These are phyloP conservation scores for Octomys mimax DNA, from an alignment of 2,797 vertebrate genomes.

Conservation along the genomic window DNA sequence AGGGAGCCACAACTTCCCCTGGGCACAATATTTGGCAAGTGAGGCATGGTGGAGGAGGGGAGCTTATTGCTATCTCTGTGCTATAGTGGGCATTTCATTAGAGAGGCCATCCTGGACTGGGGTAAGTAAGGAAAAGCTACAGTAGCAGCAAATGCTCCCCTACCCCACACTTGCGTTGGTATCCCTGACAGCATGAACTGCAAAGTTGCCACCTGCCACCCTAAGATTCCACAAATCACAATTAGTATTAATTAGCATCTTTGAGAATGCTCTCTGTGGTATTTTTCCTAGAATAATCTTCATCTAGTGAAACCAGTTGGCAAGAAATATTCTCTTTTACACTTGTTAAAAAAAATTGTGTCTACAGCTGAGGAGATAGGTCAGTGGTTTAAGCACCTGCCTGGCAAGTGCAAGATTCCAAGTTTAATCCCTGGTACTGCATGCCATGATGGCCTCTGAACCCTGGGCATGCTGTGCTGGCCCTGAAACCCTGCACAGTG, in stretches of 20 bases:
- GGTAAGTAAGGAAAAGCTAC: background rate
- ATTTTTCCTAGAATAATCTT: slow-evolving; percentile 67
- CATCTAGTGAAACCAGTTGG: slow-evolving; percentile 69
- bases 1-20: background rate
- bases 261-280: slow-evolving; percentile 30
- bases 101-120: background rate
- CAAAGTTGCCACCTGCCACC: slow-evolving; percentile 57
- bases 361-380: too few species aligned
- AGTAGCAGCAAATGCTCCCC: background rate
- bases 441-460: too few species aligned
- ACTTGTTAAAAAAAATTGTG: slow-evolving; percentile 2
- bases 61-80: background rate
- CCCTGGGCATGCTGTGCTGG: too few species aligned
- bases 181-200: background rate
- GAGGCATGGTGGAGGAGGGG: background rate
- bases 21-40: background rate
- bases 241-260: slow-evolving; percentile 70
- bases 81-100: background rate
- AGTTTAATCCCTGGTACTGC: too few species aligned
- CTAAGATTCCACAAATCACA: slow-evolving; percentile 53
- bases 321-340: slow-evolving; percentile 51
- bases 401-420: too few species aligned
- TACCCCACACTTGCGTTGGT: background rate
- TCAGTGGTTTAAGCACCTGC: too few species aligned
- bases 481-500: too few species aligned